These are phyloP conservation scores for Dioctria rufipes DNA, from an alignment of 2,888 invertebrate genomes.

Conservation along the genomic window DNA sequence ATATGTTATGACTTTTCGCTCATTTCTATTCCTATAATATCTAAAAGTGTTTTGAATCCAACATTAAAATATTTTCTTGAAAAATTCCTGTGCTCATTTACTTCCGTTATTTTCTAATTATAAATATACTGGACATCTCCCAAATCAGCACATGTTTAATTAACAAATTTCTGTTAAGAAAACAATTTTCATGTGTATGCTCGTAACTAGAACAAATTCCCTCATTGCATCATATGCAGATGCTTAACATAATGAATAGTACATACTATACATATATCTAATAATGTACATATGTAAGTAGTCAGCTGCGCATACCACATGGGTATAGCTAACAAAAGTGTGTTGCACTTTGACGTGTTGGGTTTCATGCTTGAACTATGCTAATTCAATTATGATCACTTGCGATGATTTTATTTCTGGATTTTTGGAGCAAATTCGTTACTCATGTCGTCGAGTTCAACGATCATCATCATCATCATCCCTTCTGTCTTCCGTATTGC, in stretches of 20 bases:
- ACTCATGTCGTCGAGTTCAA: slow-evolving; percentile 43
- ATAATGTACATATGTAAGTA: background rate
- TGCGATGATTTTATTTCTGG: slow-evolving; percentile 49
- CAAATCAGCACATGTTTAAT: slow-evolving; percentile 2
- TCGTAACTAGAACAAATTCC: background rate
- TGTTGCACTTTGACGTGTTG: background rate
- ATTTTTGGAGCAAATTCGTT: slow-evolving; percentile 49
- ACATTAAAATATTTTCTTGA: too few relatives aligned
- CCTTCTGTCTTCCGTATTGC: slow-evolving; percentile 43
- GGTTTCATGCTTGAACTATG: background rate
- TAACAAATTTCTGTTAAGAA: slow-evolving; percentile 29
- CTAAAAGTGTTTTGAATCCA: too few relatives aligned
- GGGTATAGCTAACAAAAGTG: background rate
- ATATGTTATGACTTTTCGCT: too few relatives aligned
- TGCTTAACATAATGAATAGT: slow-evolving; percentile 3
- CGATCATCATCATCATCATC: slow-evolving; percentile 13
- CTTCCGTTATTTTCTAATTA: slow-evolving; percentile 4
- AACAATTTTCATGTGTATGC: slow-evolving; percentile 25
- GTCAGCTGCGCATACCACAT: background rate
- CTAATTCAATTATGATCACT: slow-evolving; percentile 46
- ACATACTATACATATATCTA: background rate
- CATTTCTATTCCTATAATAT: too few relatives aligned
- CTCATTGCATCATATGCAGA: slow-evolving; percentile 5
- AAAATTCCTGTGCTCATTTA: background rate
- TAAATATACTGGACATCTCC: background rate